Evolutionary conservation across 2,888 invertebrate species (phyloP).

Genomic region (Hypsopygia costalis): DNA sequence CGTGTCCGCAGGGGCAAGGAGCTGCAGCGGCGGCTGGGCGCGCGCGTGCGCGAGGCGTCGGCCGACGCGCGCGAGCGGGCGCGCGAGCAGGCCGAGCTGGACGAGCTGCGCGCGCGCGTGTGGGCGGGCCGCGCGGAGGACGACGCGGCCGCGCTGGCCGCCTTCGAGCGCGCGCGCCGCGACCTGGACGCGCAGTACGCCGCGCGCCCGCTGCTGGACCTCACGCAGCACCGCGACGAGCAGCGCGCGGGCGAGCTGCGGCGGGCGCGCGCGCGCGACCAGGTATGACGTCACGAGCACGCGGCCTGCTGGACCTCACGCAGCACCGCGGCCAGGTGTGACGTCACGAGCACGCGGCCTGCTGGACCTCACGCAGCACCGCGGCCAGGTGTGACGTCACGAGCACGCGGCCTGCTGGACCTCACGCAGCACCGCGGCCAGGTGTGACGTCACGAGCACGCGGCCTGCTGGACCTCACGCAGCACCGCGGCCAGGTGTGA

Average conservation of each 20-base stretch:
- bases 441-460: no score
- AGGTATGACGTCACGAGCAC: no score
- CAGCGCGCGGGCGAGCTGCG: conserved; percentile 81
- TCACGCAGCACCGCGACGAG: conserved; percentile 80
- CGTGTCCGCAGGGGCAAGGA: conserved; percentile 85
- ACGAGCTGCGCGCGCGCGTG: conserved; percentile 81
- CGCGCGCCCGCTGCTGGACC: conserved; percentile 90
- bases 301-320: no score
- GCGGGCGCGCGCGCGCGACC: conserved; percentile 25
- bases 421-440: no score
- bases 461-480: no score
- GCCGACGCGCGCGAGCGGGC: conserved; percentile 93
- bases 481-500: no score
- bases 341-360: no score
- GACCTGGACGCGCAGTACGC: conserved; percentile 91
- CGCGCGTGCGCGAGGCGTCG: conserved; percentile 96
- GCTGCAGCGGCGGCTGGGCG: conserved; percentile 93
- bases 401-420: no score
- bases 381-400: no score
- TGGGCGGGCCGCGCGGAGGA: conserved; percentile 82
- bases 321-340: no score
- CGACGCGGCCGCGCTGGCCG: conserved; percentile 44
- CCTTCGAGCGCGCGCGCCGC: conserved; percentile 50
- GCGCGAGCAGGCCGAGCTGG: conserved; percentile 93
- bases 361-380: no score